These are phyloP conservation scores for Drosophila sproati DNA, from an alignment of 1,140 invertebrate species.

Conservation along the genomic window DNA sequence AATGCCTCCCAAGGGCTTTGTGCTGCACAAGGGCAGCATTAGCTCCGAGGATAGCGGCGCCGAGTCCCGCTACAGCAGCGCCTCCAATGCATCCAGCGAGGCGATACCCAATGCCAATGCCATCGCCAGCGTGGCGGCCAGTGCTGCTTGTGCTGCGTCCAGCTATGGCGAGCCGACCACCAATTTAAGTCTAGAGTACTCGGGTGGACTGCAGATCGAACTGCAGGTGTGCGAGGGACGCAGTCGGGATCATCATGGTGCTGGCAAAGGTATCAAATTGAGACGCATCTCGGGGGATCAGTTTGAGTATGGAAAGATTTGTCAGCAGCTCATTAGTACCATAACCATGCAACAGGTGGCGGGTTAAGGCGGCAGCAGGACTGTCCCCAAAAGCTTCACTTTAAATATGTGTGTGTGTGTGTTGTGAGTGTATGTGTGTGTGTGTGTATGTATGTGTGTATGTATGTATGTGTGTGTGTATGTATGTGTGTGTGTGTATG, in stretches of 20 bases:
- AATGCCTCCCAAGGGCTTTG: constrained; percentile 91
- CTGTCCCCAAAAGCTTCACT: not conserved
- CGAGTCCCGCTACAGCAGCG: constrained; percentile 65
- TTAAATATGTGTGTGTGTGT: not conserved
- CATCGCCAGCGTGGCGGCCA: not conserved
- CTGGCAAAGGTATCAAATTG: constrained; percentile 93
- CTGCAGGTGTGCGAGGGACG: constrained; percentile 92
- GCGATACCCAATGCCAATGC: constrained; percentile 46
- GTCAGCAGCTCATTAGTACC: constrained; percentile 95
- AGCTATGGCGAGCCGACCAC: constrained; percentile 81
- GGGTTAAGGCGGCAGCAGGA: constrained; percentile 44
- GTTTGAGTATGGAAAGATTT: constrained; percentile 94
- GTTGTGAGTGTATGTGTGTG: constrained; percentile 9
- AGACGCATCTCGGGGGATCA: constrained; percentile 96
- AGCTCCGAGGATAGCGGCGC: constrained; percentile 69
- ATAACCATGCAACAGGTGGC: constrained; percentile 89
- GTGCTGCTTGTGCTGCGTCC: not conserved
- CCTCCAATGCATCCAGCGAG: constrained; percentile 61
- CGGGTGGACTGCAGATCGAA: constrained; percentile 94
- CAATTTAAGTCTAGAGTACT: constrained; percentile 90
- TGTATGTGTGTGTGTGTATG: constrained; percentile 13
- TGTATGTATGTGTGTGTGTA: constrained; percentile 10
- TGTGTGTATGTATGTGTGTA: constrained; percentile 7
- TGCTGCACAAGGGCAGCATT: constrained; percentile 85
- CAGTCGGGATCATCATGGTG: constrained; percentile 87